Percentiles rank a stretch among this genome's conserved stretches.
Evolutionary conservation across 2,888 invertebrate genomes (phyloP).

Genomic region (Perdita meconis): DNA sequence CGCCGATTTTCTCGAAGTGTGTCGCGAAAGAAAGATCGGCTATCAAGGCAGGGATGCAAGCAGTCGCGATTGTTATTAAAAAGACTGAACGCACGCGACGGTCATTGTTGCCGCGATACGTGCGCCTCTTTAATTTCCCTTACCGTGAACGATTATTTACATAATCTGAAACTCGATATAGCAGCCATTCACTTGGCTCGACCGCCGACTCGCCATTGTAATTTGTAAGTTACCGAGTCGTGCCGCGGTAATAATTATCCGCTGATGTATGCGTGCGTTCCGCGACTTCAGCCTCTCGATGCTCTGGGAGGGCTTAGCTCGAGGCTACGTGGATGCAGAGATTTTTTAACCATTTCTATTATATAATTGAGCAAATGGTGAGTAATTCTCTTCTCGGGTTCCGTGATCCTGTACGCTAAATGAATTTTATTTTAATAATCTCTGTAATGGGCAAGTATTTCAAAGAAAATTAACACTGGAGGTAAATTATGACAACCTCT

Average conservation of each 20-base stretch:
- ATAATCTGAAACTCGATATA: slow-evolving; percentile 58
- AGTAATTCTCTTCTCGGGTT: not conserved
- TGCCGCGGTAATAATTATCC: slow-evolving; percentile 46
- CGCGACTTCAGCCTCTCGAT: not conserved
- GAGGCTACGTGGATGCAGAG: slow-evolving; percentile 2
- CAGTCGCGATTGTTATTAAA: slow-evolving; percentile 16
- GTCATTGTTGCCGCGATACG: slow-evolving; percentile 17
- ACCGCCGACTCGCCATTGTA: slow-evolving; percentile 45
- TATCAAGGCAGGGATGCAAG: not conserved
- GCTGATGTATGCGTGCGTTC: slow-evolving; percentile 21
- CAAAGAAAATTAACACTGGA: no score
- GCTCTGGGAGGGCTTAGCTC: slow-evolving; percentile 7
- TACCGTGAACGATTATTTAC: slow-evolving; percentile 52
- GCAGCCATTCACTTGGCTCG: slow-evolving; percentile 34
- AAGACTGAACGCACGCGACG: not conserved
- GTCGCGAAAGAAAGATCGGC: slow-evolving; percentile 19
- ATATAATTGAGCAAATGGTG: not conserved
- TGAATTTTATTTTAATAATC: no score
- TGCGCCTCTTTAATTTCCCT: slow-evolving; percentile 40
- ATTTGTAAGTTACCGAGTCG: slow-evolving; percentile 41
- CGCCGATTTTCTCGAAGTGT: slow-evolving; percentile 7
- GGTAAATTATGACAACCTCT: not conserved
- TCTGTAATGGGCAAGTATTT: no score
- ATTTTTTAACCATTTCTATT: not conserved
- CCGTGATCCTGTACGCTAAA: not conserved